Base-by-base conservation (phyloP, 2,113 vertebrate species). In the Osmerus mordax region DNA sequence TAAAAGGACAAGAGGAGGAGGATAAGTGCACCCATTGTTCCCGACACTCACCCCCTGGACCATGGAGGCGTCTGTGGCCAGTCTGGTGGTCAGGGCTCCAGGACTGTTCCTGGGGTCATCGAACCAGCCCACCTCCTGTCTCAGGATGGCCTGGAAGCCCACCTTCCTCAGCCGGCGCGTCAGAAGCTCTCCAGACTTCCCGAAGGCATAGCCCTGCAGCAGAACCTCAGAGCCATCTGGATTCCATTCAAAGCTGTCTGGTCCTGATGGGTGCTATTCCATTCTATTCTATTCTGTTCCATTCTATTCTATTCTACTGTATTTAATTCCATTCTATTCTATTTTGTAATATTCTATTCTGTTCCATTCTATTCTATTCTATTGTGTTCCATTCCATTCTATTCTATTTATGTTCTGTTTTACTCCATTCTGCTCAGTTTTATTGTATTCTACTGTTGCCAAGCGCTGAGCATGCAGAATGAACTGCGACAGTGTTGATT, bases 51-150 rank as follows among this genome's bases (percentile, higher is more conserved):
- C 92, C 70, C 89, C 90, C 72, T 92, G 89, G 11, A 93, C 88
- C 91, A 92, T 92, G 59, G 92, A 91, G 47, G 92, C 92, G 79
- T 93, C 92, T 8, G 89, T 90, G 60, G 92, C 92, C 65, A 93
- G 79, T 74, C 92, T 88, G 25, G 91, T 93, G 67, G 91, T 92
- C 58, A 93, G 83, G 73, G 90, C 85, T 59, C 92, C 92, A n/a
- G 92, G 87, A 75, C 90, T 92, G 81, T 93, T 93, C 36, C 3
- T 79, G 56, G 86, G 84, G 74, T 93, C 79, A 73, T 93, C 92
- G 71, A 93, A 93, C 91, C 92, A 93, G 59, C 91, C 88, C 0
- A 92, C 79, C 69, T 93, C 92, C 71, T 93, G 92, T 41, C 4
- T 88, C 41, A 93, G 56, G 86, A 93, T 93, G 32, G 91, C 88